Evolutionary conservation across 2,113 vertebrate species (phyloP), one percentile per base, ranked within the genome.

Genomic region (Edolisoma coerulescens): DNA sequence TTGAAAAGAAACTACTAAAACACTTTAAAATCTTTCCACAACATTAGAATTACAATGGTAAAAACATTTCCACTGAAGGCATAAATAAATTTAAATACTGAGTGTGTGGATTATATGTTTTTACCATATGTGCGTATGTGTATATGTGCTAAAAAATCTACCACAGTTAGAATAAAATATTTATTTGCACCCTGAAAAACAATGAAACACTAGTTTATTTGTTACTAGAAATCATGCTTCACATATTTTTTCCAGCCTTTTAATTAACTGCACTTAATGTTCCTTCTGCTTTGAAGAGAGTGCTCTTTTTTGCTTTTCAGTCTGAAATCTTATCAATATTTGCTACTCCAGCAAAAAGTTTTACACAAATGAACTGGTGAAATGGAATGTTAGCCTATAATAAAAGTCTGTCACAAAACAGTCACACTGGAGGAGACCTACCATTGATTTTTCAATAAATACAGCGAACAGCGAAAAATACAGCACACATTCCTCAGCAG

Each of bases 381-480:
- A 97, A 96, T 95, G 86, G 89, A 96, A 97, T 45, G 85, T 97
- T 97, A 96, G 95, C 92, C 89, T 92, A 37, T 94, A 98, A 98
- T 97, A 97, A 97, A 97, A 96, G 87, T 97, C 97, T 97, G 96
- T 97, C 97, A 97, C 85, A 80, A 89, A 94, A 65, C 83, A 95
- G 96, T 96, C 95, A 94, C 91, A 97, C 61, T 49, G 76, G 33
- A 35, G 77, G 92, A 97, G 94, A 97, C 93, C 90, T 96, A 74
- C 84, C 95, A 98, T 97, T 98, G 98, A 98, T 98, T 98, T 98
- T 98, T 97, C 98, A 97, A 95, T 98, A 97, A 98, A 97, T 95
- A 97, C 93, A 91, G 95, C 12, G 96, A 97, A 96, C 23, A 11
- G 93, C 45, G 23, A 94, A 98, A 98, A 98, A 96, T 95, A 97